Conservation (phyloP, 2,797 vertebrate genomes). For the Hapalemur alaotrensis region DNA sequence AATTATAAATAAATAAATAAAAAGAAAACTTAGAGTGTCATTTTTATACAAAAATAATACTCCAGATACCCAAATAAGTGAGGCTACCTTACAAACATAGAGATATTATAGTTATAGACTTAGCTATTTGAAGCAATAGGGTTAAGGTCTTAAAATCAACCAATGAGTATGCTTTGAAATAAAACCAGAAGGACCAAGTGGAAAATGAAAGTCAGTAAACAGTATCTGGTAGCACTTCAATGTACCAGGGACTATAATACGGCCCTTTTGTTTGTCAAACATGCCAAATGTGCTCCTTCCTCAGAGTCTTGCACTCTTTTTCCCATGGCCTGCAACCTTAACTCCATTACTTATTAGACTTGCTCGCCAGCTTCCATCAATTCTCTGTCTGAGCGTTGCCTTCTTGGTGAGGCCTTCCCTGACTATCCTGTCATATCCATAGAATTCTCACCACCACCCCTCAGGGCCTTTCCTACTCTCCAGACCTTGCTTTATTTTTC, state of each 20-base stretch:
- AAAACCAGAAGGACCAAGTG: background rate
- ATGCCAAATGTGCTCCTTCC: background rate
- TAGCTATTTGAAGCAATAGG: background rate
- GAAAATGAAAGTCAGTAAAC: slow-evolving; percentile 19
- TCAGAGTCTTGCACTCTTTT: background rate
- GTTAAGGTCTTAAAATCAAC: background rate
- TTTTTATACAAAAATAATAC: slow-evolving; percentile 10
- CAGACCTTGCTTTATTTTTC: background rate
- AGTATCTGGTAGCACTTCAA: background rate
- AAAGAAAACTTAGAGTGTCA: background rate
- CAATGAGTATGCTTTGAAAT: background rate
- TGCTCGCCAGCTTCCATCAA: background rate
- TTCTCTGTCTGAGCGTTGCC: background rate
- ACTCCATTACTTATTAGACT: background rate
- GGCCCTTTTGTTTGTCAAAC: background rate
- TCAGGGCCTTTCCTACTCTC: background rate
- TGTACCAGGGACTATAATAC: background rate
- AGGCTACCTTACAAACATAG: background rate
- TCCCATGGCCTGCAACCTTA: background rate
- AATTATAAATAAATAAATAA: background rate
- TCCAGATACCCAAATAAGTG: background rate
- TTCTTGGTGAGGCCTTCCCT: background rate
- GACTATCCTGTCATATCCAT: rapidly evolving
- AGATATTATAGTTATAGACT: background rate
- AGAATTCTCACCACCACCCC: background rate